Percentiles rank a stretch among this genome's conserved stretches.
Conservation (phyloP, 2,888 invertebrate species). For the Geotrupes spiniger region DNA sequence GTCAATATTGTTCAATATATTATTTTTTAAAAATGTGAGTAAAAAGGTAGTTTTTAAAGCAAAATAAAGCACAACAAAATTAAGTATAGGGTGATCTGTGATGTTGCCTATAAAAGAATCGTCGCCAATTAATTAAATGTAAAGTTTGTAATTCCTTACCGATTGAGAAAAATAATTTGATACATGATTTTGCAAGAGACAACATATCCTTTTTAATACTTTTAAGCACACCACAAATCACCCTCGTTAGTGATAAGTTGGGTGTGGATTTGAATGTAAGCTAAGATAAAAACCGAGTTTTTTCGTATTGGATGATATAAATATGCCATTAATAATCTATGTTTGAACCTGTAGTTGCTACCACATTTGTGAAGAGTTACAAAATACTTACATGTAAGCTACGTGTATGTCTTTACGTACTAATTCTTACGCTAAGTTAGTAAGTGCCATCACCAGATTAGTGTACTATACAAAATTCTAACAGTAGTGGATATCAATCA, state of each 20-base stretch:
- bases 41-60: too few species aligned
- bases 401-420: constrained; percentile 15
- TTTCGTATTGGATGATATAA: constrained; percentile 24
- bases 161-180: too few species aligned
- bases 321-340: constrained; percentile 44
- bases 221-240: background rate
- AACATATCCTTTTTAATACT: too few species aligned
- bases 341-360: constrained; percentile 49
- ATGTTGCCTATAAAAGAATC: too few species aligned
- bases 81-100: background rate
- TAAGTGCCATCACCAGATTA: constrained; percentile 52
- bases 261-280: too few species aligned
- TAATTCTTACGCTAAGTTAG: constrained; percentile 44
- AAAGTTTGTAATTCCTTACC: too few species aligned
- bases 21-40: too few species aligned
- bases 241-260: background rate
- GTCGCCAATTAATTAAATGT: too few species aligned
- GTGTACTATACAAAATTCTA: constrained; percentile 47
- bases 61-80: constrained; percentile 13
- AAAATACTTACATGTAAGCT: constrained; percentile 19
- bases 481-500: constrained; percentile 28
- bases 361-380: constrained; percentile 49
- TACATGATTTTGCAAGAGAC: too few species aligned
- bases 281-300: background rate
- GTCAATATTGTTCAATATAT: constrained; percentile 3